Evolutionary conservation across 1,140 invertebrate species (phyloP).

Genomic region (Wiebesia pumilae): DNA sequence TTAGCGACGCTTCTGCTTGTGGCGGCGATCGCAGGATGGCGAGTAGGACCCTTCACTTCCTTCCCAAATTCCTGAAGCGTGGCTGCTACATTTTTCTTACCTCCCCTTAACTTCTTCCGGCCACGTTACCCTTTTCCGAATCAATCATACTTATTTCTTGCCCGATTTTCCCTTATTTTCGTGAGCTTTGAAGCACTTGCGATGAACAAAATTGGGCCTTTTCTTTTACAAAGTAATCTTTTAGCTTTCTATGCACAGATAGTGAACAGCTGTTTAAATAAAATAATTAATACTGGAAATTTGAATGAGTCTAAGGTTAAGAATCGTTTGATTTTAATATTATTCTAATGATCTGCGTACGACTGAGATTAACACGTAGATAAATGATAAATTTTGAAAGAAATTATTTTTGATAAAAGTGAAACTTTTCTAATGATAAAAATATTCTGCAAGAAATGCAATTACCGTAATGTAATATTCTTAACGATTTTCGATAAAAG

Average conservation of each 20-base stretch:
- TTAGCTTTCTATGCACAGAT: too few species aligned
- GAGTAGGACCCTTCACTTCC: not conserved
- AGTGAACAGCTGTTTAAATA: too few species aligned
- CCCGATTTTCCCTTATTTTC: not conserved
- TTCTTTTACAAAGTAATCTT: too few species aligned
- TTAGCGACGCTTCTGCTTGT: not conserved
- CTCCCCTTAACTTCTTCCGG: not conserved
- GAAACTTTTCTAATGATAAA: not conserved
- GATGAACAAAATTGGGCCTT: too few species aligned
- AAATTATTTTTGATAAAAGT: not conserved
- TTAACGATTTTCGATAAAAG: not conserved
- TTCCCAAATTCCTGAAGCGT: conserved; percentile 1
- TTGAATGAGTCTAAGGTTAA: too few species aligned
- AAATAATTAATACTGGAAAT: too few species aligned
- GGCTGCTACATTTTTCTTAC: not conserved
- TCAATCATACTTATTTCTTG: not conserved
- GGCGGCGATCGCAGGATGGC: not conserved
- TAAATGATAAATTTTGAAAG: not conserved
- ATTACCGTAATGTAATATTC: not conserved
- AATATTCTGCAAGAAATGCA: not conserved
- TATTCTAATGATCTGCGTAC: too few species aligned
- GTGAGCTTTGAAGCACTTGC: too few species aligned
- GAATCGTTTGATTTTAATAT: too few species aligned
- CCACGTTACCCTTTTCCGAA: not conserved
- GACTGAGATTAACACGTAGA: too few species aligned